Conservation (phyloP, 35 echinoderm and acorn worm species). For the Ophioderma brevispina region DNA sequence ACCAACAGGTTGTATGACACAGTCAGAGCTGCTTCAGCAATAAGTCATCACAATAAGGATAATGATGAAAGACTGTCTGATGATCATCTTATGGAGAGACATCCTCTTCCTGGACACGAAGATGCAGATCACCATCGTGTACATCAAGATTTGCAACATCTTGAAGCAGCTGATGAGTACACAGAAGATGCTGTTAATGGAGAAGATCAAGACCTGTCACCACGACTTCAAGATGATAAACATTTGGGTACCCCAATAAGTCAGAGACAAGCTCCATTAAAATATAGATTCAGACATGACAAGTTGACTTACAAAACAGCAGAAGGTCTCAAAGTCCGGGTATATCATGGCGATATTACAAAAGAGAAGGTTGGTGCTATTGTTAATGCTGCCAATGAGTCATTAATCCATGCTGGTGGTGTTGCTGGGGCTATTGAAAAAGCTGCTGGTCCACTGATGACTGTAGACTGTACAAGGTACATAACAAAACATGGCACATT, state of each 20-base stretch:
- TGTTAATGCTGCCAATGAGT: constrained; percentile 52
- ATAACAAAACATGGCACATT: constrained; percentile 37
- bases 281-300: background rate
- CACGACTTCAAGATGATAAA: background rate
- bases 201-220: background rate
- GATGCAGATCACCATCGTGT: background rate
- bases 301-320: background rate
- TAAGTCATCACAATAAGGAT: background rate
- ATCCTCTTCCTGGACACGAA: background rate
- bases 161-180: background rate
- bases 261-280: background rate
- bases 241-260: background rate
- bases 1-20: background rate
- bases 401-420: constrained; percentile 26
- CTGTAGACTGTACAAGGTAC: constrained; percentile 26
- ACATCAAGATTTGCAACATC: background rate
- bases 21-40: background rate
- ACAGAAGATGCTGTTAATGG: background rate
- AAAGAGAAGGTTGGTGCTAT: constrained; percentile 42
- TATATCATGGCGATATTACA: constrained; percentile 36
- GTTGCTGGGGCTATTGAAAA: constrained; percentile 48
- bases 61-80: background rate
- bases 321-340: background rate
- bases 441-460: constrained; percentile 16
- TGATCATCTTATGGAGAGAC: background rate